A percentile compares a stretch with the other conserved stretches of the same genome.
These are phyloP conservation scores for Limnephilus auricula DNA, from an alignment of 2,888 invertebrate species.

Conservation along the genomic window DNA sequence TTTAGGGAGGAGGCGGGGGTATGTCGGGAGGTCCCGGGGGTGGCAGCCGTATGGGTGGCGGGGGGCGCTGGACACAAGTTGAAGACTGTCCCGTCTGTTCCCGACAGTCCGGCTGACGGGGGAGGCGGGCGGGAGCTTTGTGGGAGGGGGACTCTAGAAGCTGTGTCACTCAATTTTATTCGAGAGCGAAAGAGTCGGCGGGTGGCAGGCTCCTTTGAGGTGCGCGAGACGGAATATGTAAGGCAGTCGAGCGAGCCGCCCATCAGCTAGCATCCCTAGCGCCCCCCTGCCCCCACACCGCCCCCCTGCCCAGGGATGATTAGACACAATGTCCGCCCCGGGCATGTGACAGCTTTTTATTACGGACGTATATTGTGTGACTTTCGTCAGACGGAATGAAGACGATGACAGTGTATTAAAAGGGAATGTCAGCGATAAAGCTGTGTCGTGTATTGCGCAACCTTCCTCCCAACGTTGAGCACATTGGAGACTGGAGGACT, in stretches of 20 bases:
- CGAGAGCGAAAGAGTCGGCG: constrained; percentile 60
- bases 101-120: constrained; percentile 64
- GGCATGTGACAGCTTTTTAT: constrained; percentile 66
- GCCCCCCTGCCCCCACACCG: constrained; percentile 57
- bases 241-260: constrained; percentile 47
- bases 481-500: neutral
- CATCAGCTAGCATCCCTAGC: constrained; percentile 57
- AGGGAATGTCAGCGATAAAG: constrained; percentile 63
- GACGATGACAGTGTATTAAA: constrained; percentile 66
- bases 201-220: constrained; percentile 33
- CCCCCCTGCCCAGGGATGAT: constrained; percentile 64
- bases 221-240: constrained; percentile 53
- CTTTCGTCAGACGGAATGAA: constrained; percentile 65
- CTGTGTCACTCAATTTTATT: constrained; percentile 66
- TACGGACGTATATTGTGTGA: constrained; percentile 66
- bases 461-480: neutral
- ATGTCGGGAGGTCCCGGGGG: constrained; percentile 59
- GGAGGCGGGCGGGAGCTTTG: constrained; percentile 38
- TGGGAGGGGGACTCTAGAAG: constrained; percentile 49
- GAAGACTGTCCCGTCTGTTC: constrained; percentile 67
- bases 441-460: constrained; percentile 40
- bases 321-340: constrained; percentile 66
- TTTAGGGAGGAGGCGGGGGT: constrained; percentile 66
- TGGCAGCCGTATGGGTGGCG: neutral
- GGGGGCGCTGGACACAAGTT: constrained; percentile 65